These are phyloP conservation scores for Siniperca undulata DNA, from an alignment of 2,797 vertebrate species.

Conservation along the genomic window DNA sequence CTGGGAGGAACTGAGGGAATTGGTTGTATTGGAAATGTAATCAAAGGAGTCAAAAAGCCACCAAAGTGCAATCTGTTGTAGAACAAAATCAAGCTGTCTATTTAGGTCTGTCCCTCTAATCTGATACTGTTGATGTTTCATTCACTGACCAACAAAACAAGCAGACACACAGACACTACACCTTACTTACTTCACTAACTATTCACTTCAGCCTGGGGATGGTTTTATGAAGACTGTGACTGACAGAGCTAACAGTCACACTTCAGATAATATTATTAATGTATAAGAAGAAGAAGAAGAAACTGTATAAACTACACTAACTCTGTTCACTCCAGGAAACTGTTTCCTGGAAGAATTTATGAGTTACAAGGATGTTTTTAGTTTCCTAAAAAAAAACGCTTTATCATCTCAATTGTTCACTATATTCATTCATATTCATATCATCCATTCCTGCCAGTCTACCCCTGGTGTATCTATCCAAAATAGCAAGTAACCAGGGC, in stretches of 20 bases:
- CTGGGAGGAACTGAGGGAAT: constrained; percentile 19
- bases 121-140: constrained; percentile 6
- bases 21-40: constrained; percentile 30
- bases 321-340: background rate
- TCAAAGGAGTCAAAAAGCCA: constrained; percentile 39
- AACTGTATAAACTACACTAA: background rate
- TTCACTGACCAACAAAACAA: constrained; percentile 7
- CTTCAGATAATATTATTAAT: background rate
- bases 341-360: background rate
- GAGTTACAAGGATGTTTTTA: background rate
- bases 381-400: background rate
- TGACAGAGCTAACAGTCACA: background rate
- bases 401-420: background rate
- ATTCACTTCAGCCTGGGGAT: background rate
- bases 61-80: constrained; percentile 24
- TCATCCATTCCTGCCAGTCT: too few species aligned
- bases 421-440: too few species aligned
- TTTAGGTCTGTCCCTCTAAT: constrained; percentile 11
- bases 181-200: background rate
- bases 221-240: background rate
- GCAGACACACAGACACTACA: background rate
- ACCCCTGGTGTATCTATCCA: too few species aligned
- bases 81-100: constrained; percentile 29
- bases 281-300: background rate
- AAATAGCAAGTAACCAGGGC: too few species aligned